phyloP scores from a whole-genome alignment of 2,888 invertebrate species.

The Labia minor region DNA sequence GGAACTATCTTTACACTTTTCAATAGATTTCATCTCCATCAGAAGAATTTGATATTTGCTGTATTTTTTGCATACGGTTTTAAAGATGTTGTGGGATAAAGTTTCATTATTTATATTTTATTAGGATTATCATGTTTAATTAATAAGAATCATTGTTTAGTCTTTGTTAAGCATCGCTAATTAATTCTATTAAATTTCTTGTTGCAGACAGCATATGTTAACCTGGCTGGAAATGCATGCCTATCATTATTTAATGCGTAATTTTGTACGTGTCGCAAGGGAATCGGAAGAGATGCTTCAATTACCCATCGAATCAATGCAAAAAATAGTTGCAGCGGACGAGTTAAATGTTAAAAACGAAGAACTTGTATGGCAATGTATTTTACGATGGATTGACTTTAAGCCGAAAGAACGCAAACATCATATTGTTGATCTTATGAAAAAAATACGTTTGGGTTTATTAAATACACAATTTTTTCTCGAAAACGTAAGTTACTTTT shows the following conservation, averaged over 20 bases:
- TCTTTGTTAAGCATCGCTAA: too few relatives aligned
- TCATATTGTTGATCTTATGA: conserved; percentile 67
- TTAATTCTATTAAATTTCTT: too few relatives aligned
- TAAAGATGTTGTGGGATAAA: too few relatives aligned
- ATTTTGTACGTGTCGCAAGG: conserved; percentile 59
- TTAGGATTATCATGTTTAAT: too few relatives aligned
- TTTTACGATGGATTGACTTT: conserved; percentile 76
- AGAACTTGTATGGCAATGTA: conserved; percentile 76
- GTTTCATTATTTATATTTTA: too few relatives aligned
- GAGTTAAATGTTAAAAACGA: conserved; percentile 80
- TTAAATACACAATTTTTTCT: conserved; percentile 83
- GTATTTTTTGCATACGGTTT: too few relatives aligned
- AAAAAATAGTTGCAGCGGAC: conserved; percentile 66
- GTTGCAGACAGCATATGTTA: not conserved
- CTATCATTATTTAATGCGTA: conserved; percentile 58
- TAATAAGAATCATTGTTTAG: too few relatives aligned
- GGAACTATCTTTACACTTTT: too few relatives aligned
- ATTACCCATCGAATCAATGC: conserved; percentile 59
- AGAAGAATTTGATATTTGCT: too few relatives aligned
- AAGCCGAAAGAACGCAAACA: conserved; percentile 59
- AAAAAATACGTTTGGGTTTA: conserved; percentile 70
- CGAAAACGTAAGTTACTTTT: conserved; percentile 57
- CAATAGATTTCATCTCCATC: too few relatives aligned
- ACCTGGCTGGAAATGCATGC: conserved; percentile 52
- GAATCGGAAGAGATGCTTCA: conserved; percentile 65